Evolutionary conservation across 2,888 invertebrate species (phyloP), one percentile per base, ranked within the genome.

Genomic region (Drosophila recens): DNA sequence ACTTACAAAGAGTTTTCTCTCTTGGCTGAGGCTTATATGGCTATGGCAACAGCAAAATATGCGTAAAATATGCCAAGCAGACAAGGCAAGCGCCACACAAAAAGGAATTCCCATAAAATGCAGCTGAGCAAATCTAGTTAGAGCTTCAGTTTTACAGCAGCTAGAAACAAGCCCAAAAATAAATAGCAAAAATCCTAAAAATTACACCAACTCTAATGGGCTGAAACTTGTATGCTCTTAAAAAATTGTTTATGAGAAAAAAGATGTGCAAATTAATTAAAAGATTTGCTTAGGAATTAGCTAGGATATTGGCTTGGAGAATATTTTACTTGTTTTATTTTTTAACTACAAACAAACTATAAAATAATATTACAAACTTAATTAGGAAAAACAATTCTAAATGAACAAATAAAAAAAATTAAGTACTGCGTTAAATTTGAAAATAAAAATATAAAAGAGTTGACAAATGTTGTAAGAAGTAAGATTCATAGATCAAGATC

Each of bases 51-150:
- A 57, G 79, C 79, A 80, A 85, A 85, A 85, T 87, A 76, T 87
- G 75, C 80, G 75, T 72, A 73, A 67, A 69, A 62, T 65, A 68
- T 54, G 27, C 58, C 49, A 49, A 53, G 46, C 56, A 52, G 43
- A 46, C 49, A 48, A 53, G 51, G 20, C 15, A 4, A 45, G 51
- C 45, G 49, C 56, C 49, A 27, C 56, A 59, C 59, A 72, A 63
- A 72, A 61, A 72, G 51, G 49, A 62, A 79, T 75, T 67, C 65
- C 71, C 71, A 82, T 75, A 75, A 87, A 82, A 71, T 82, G 71
- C 84, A 82, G 72, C 73, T 82, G 70, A 69, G 78, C 72, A 82
- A 85, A 82, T 75, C 73, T 75, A 62, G 78, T 75, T 75, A 72
- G 63, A 52, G 62, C 49, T 40, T 36, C 58, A 54, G 23, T 46